Conservation (phyloP, 1,140 invertebrate genomes). For the Tachypleus tridentatus region DNA sequence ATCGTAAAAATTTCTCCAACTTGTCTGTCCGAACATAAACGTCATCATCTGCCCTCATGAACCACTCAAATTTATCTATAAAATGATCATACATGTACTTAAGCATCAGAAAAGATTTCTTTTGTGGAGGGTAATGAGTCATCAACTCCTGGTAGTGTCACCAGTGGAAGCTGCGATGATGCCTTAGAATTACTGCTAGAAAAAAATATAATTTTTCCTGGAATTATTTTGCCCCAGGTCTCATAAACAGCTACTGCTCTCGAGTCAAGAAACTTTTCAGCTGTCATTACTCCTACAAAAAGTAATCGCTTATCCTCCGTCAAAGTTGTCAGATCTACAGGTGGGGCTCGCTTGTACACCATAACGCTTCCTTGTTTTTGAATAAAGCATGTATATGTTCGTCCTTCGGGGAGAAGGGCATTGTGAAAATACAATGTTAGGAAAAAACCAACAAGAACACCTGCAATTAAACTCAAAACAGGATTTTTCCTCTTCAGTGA, state of each 20-base stretch:
- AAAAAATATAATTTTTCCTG: conserved; percentile 82
- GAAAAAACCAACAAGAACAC: no score
- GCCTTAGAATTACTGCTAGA: conserved; percentile 36
- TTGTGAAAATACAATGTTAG: no score
- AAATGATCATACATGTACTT: conserved; percentile 96
- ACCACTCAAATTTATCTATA: conserved; percentile 87
- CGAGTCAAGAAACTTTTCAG: conserved; percentile 71
- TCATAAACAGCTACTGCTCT: conserved; percentile 76
- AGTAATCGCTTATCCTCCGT: conserved; percentile 3
- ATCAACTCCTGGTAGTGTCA: conserved; percentile 68
- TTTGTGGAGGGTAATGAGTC: conserved; percentile 96
- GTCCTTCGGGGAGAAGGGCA: no score
- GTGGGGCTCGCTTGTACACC: no score
- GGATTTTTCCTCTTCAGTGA: no score
- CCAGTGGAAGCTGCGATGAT: conserved; percentile 44
- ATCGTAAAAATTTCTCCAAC: conserved; percentile 69
- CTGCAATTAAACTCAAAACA: no score
- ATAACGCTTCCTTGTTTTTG: no score
- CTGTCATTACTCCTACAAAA: conserved; percentile 96
- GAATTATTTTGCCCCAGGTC: conserved; percentile 79
- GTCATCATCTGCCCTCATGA: conserved; percentile 94
- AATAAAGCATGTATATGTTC: no score
- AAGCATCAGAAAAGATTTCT: conserved; percentile 97
- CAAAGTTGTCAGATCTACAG: no score
- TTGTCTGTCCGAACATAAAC: conserved; percentile 84